Evolutionary conservation across 2,888 invertebrate species (phyloP).

Genomic region (Heteropelma amictum): DNA sequence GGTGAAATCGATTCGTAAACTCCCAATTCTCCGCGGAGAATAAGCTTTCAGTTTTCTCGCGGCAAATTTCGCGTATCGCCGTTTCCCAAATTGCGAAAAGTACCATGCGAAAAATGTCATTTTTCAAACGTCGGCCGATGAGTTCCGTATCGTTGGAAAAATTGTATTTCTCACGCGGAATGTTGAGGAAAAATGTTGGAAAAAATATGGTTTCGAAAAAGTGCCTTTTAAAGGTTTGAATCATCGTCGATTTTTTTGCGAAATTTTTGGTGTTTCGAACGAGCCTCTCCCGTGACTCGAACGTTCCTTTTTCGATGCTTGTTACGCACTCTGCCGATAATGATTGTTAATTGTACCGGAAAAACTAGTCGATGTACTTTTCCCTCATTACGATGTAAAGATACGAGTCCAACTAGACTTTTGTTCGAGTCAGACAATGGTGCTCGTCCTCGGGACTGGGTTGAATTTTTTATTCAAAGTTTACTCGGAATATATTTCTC

Average conservation of each 20-base stretch:
- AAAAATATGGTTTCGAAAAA: too few relatives aligned
- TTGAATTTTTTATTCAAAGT: slow-evolving; percentile 15
- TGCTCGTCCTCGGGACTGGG: slow-evolving; percentile 24
- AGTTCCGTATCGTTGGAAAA: too few relatives aligned
- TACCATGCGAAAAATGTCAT: too few relatives aligned
- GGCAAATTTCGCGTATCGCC: neutral
- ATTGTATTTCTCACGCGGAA: too few relatives aligned
- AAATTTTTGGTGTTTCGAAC: neutral
- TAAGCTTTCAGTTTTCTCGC: neutral
- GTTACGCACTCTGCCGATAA: slow-evolving; percentile 16
- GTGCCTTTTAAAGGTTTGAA: too few relatives aligned
- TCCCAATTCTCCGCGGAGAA: slow-evolving; percentile 9
- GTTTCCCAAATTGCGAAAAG: neutral
- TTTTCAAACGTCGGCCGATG: too few relatives aligned
- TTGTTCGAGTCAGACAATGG: slow-evolving; percentile 31
- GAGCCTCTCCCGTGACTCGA: neutral
- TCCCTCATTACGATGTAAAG: slow-evolving; percentile 3
- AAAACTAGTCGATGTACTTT: neutral
- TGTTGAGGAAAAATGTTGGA: too few relatives aligned
- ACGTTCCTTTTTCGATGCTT: neutral
- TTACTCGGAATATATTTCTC: neutral
- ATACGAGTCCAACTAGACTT: slow-evolving; percentile 11
- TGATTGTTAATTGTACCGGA: slow-evolving; percentile 1
- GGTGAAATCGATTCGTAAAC: slow-evolving; percentile 23
- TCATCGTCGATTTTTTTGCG: too few relatives aligned